A percentile compares a stretch with the other conserved stretches of the same genome.
These are phyloP conservation scores for Anneissia japonica DNA, from an alignment of 35 echinoderm and acorn worm genomes.

Conservation along the genomic window DNA sequence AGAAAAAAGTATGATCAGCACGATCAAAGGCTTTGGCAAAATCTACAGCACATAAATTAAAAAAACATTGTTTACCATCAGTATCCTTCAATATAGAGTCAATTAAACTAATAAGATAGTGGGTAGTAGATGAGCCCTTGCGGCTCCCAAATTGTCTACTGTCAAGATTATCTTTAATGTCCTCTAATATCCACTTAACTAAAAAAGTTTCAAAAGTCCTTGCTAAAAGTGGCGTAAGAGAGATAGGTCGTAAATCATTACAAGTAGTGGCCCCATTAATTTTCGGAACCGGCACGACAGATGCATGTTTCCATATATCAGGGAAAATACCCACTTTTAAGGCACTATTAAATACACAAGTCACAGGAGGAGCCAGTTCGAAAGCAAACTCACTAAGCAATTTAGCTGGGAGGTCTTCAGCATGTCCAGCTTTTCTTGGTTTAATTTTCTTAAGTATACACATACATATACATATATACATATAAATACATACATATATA, in stretches of 20 bases:
- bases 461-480: too few relatives aligned
- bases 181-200: constrained; percentile 17
- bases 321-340: constrained; percentile 12
- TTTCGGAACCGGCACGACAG: constrained; percentile 32
- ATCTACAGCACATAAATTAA: too few relatives aligned
- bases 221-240: background rate
- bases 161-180: constrained; percentile 17
- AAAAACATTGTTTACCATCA: too few relatives aligned
- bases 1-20: constrained; percentile 12
- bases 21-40: background rate
- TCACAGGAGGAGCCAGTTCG: constrained; percentile 10
- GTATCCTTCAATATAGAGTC: background rate
- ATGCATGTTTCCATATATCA: constrained; percentile 10
- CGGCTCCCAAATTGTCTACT: constrained; percentile 10
- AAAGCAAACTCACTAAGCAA: constrained; percentile 26
- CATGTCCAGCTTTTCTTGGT: constrained; percentile 24
- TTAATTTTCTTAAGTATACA: too few relatives aligned
- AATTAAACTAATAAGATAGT: constrained; percentile 18
- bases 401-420: background rate
- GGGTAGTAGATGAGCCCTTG: constrained; percentile 16
- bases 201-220: constrained; percentile 32
- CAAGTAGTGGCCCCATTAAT: background rate
- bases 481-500: too few relatives aligned
- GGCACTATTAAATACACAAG: constrained; percentile 14
- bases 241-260: too few relatives aligned